These are phyloP conservation scores for Trissolcus japonicus DNA, from an alignment of 2,888 invertebrate species.

Conservation along the genomic window DNA sequence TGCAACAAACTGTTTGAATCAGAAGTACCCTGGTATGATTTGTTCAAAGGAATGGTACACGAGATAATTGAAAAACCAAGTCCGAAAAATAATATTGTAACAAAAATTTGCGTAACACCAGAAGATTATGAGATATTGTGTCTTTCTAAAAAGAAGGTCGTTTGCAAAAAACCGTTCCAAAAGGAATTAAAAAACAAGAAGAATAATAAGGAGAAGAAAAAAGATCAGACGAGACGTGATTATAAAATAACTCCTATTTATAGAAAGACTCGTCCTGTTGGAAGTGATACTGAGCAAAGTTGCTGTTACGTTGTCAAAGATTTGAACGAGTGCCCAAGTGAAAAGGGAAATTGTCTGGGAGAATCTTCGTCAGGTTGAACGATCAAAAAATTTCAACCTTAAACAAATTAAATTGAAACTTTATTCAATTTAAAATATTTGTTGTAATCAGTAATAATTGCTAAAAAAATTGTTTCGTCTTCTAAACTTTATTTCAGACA, in stretches of 20 bases:
- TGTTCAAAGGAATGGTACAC: constrained; percentile 61
- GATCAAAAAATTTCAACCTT: neutral
- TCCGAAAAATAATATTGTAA: neutral
- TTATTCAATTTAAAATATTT: too few relatives aligned
- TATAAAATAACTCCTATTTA: neutral
- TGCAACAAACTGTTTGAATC: constrained; percentile 58
- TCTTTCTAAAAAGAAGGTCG: neutral
- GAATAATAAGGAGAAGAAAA: constrained; percentile 2
- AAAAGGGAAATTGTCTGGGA: too few relatives aligned
- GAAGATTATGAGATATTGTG: neutral
- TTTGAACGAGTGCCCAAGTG: too few relatives aligned
- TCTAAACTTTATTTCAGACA: constrained; percentile 2
- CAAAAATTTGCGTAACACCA: constrained; percentile 7
- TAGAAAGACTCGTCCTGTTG: too few relatives aligned
- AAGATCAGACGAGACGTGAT: neutral
- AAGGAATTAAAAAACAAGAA: neutral
- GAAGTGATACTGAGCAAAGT: too few relatives aligned
- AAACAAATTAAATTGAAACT: neutral
- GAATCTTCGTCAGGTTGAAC: too few relatives aligned
- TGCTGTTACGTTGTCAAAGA: too few relatives aligned
- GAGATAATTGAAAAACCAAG: constrained; percentile 56
- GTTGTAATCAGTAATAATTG: too few relatives aligned
- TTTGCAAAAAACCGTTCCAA: neutral
- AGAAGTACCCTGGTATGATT: constrained; percentile 60
- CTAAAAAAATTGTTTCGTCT: too few relatives aligned